phyloP scores from a whole-genome alignment of 2,888 invertebrate genomes.

The Tipula helvola region DNA sequence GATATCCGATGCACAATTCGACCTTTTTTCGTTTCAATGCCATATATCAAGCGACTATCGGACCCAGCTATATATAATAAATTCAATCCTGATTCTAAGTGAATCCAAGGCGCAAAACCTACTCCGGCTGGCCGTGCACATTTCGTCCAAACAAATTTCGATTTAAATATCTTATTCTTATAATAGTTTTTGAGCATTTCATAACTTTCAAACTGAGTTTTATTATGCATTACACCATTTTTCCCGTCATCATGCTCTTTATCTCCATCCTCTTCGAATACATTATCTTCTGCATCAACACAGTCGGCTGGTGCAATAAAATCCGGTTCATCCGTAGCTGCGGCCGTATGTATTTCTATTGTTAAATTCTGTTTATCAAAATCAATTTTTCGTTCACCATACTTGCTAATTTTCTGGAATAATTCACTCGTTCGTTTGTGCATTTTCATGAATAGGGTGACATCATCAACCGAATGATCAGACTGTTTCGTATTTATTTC shows the following conservation, averaged over 20 bases:
- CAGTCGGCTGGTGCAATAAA: neutral
- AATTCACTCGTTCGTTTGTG: slow-evolving; percentile 45
- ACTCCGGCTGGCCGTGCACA: slow-evolving; percentile 55
- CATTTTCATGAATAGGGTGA: slow-evolving; percentile 42
- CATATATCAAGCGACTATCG: slow-evolving; percentile 11
- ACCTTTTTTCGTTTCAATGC: slow-evolving; percentile 28
- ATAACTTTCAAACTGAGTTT: neutral
- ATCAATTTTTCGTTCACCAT: slow-evolving; percentile 33
- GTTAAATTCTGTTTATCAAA: neutral
- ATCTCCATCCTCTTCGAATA: neutral
- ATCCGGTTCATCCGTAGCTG: neutral
- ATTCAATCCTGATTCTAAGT: slow-evolving; percentile 28
- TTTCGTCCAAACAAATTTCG: slow-evolving; percentile 43
- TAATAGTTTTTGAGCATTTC: slow-evolving; percentile 14
- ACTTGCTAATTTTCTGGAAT: slow-evolving; percentile 43
- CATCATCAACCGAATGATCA: slow-evolving; percentile 28
- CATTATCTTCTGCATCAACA: neutral
- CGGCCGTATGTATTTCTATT: neutral
- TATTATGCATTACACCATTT: neutral
- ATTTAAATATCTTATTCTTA: slow-evolving; percentile 34
- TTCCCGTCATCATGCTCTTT: neutral
- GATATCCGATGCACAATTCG: slow-evolving; percentile 41
- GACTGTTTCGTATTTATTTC: neutral
- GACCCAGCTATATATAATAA: slow-evolving; percentile 14
- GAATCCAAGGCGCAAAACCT: slow-evolving; percentile 48